Base-by-base conservation (phyloP, 2,888 invertebrate genomes). In the Drosophila macrospina region DNA sequence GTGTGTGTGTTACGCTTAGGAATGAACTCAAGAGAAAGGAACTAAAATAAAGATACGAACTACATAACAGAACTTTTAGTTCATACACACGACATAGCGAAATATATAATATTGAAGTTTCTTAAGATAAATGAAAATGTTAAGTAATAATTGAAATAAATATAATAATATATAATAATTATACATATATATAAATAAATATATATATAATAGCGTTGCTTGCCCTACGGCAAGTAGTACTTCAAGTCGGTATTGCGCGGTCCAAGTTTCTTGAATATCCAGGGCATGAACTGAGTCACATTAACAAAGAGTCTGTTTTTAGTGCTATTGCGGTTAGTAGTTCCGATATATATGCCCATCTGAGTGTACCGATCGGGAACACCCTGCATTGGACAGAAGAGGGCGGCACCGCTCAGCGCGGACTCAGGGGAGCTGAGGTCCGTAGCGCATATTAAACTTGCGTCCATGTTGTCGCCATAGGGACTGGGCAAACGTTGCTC, bases 181-280 rank as follows among this genome's bases (percentile, higher is more conserved):
- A 26, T 26, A 26, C 5, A 26, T 26, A 26, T 26, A 26, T 26
- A 26, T 26, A 26, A 4, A 26, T 26, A 26, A 4, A 26, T 26
- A 26, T 26, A 26, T 26, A 26, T 26, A 26, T 26, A 26, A 26
- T 26, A 5, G 1, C 26, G 5, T 6, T 6, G 5, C 26, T 28
- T 28, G 28, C 6, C 7, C 7, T 36, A 54, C 0, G 74, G 60
- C 30, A 65, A 37, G 16, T 39, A 74, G 39, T 65, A 37, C 8
- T 15, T 54, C 1, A 75, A 41, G 5, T 42, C 39, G 6, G 11
- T 61, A 1, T 48, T 13, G n/a, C 16, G 61, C 0, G 41, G 26
- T n/a, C 60, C 60, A 0, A 74, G 61, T 5, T 61, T n/a, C n/a
- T 32, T 0, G 6, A 34, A 69, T 65, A 70, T 47, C 75, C 75